Evolutionary conservation across 2,888 invertebrate genomes (phyloP).

Genomic region (Andrena camellia): DNA sequence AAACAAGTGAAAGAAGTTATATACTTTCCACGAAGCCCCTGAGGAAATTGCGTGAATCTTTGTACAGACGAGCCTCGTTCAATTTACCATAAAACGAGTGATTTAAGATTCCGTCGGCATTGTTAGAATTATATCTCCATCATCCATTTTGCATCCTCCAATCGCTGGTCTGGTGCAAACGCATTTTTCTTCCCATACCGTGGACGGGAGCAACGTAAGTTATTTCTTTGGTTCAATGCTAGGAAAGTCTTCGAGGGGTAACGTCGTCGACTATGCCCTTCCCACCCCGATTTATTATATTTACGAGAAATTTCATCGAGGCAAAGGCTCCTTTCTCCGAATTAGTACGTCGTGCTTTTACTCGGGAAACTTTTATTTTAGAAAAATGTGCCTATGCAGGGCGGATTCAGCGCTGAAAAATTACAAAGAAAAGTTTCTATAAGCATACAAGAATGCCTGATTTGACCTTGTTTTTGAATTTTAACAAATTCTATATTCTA

Average conservation of each 20-base stretch:
- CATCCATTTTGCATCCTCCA: conserved; percentile 71
- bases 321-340: neutral
- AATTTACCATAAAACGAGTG: conserved; percentile 66
- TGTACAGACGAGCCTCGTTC: conserved; percentile 46
- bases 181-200: conserved; percentile 68
- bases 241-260: conserved; percentile 63
- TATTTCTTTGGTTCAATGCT: conserved; percentile 71
- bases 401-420: no score
- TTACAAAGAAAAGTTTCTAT: no score
- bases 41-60: conserved; percentile 21
- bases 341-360: neutral
- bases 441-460: no score
- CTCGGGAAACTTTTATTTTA: no score
- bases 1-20: neutral
- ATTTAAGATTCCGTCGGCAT: conserved; percentile 69
- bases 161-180: conserved; percentile 63
- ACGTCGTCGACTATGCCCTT: conserved; percentile 57
- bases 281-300: conserved; percentile 36
- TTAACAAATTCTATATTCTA: no score
- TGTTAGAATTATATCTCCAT: conserved; percentile 69
- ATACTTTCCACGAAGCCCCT: neutral
- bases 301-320: conserved; percentile 48
- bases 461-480: no score
- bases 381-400: no score
- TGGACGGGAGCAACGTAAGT: conserved; percentile 59